Base-by-base conservation (phyloP, 2,113 vertebrate species). In the Stigmatopora nigra region DNA sequence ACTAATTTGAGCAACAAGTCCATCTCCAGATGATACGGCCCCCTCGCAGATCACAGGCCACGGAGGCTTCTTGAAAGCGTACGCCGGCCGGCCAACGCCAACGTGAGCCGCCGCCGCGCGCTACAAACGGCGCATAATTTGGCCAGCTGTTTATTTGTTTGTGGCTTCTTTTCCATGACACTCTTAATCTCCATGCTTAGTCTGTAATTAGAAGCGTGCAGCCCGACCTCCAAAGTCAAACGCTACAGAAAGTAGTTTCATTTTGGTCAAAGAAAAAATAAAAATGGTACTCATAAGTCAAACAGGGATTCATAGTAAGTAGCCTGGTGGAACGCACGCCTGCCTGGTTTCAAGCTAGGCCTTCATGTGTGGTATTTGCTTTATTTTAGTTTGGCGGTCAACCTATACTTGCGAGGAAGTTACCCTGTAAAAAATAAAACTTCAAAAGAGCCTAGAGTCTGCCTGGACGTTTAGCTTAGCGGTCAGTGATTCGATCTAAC, bases 1-100 rank as follows among this genome's bases (percentile, higher is more conserved):
- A 92, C 92, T 92, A 87, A 77, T 90, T 89, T 86, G 90, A 91
- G 91, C 90, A 92, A 89, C 84, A 83, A 85, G 73, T 84, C 80
- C 79, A 78, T 88, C 86, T 82, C 87, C 86, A 93, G 92, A 93
- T 91, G 91, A 91, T 88, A 90, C 67, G 83, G 88, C 89, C 89
- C 88, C 79, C 82, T 85, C 4, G 53, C 71, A 88, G 85, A 89
- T 89, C 88, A 87, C 77, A 86, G 77, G 84, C 86, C 14, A 56
- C 7, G n/a, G 44, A 71, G 72, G 82, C 64, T 84, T 69, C 71
- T 73, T 73, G 79, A 65, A 83, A 68, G 85, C 77, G 69, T 72
- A 66, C 36, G 75, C 69, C 75, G 70, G 65, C 66, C 67, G 73
- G 25, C 25, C 25, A 3, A 70, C 73, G 25, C 25, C 25, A 3